Evolutionary conservation across 37 sponge, comb jelly and placozoan species (phyloP), one percentile per base, ranked within the genome.

Genomic region (Chondrilla cf. caribensis): DNA sequence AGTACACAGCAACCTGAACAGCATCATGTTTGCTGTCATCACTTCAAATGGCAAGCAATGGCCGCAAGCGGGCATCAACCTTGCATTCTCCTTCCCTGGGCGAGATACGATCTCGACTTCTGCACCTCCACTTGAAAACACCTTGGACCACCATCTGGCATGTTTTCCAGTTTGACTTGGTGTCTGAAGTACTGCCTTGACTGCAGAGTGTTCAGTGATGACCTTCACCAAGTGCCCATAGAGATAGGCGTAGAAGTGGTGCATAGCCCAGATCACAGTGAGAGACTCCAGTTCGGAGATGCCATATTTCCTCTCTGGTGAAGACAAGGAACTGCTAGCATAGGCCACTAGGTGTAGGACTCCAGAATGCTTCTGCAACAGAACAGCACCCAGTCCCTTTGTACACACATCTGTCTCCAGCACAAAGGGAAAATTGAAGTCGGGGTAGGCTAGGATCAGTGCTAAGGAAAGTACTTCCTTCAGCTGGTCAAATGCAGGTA

Each of bases 261-360:
- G 39, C 22, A 84, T 54, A 21, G 79, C 79, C 85, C 85, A 84
- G 26, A 84, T 79, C 19, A 84, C 78, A 35, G 85, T 79, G 8
- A 84, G 66, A 15, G 79, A 79, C 66, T 84, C 85, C 15, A 84
- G 79, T 35, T 84, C 85, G 6, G 85, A 68, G 22, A 84, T 79
- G 57, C 79, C 65, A 60, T 84, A 84, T 28, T 84, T 84, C 4
- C 44, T 28, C 67, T 84, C 85, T 8, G 79, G n/a, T 29, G 75
- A 40, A 7, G 78, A 58, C 19, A 84, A 43, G 15, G 79, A 47
- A 2, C 85, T n/a, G 47, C 85, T 84, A 8, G 79, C 85, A 64
- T 65, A 84, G 43, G 85, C 85, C 28, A 81, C 54, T 5, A 67
- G 84, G 40, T 83, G 76, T 6, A 72, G 58, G 38, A 24, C 6